Evolutionary conservation across 2,113 vertebrate species (phyloP).

Genomic region (Lepidothrix coronata): DNA sequence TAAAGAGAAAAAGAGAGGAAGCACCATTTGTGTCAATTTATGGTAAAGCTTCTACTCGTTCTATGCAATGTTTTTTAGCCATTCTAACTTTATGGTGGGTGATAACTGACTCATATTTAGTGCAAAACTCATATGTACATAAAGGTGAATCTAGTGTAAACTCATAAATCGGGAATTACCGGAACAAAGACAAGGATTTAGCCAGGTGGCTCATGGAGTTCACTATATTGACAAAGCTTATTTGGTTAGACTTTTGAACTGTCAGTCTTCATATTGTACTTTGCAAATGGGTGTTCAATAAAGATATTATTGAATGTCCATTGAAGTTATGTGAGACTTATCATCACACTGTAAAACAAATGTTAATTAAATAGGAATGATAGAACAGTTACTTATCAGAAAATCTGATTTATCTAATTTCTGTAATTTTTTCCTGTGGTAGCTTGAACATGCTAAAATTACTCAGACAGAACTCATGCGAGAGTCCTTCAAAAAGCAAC

Average conservation of each 20-base stretch:
- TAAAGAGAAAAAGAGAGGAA: background rate
- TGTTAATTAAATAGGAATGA: background rate
- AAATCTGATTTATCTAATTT: background rate
- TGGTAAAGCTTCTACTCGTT: background rate
- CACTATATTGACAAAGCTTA: background rate
- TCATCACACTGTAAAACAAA: background rate
- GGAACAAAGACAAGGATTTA: conserved; percentile 25
- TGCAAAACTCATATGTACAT: background rate
- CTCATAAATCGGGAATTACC: background rate
- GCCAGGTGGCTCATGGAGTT: background rate
- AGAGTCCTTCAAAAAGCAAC: conserved; percentile 89
- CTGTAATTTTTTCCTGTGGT: background rate
- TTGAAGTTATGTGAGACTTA: background rate
- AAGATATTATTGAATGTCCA: background rate
- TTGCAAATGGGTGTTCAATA: background rate
- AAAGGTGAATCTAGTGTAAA: conserved; percentile 19
- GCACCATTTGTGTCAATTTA: background rate
- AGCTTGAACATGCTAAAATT: conserved; percentile 93
- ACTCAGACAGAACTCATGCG: conserved; percentile 93
- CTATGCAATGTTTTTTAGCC: background rate
- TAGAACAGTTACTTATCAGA: background rate
- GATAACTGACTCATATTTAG: background rate
- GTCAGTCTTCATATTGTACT: background rate
- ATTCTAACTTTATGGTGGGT: background rate
- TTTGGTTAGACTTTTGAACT: background rate